A percentile compares a stretch with the other conserved stretches of the same genome.
phyloP scores from a whole-genome alignment of 2,113 vertebrate species.

The Anguilla rostrata region DNA sequence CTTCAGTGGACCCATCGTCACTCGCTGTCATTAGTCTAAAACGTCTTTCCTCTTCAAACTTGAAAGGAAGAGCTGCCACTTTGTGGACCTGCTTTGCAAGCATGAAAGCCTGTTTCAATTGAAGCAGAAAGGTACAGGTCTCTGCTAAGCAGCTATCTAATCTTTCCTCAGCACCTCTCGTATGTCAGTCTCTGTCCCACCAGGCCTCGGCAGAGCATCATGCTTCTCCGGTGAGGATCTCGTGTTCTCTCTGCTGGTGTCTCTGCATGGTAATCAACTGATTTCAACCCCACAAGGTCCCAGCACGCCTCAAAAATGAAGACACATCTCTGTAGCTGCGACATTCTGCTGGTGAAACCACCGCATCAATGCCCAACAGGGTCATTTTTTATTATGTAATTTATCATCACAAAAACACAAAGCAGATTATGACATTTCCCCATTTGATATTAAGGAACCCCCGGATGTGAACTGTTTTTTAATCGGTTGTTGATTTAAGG shows the following conservation, averaged over 20 bases:
- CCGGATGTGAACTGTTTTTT: too few species aligned
- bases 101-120: slow-evolving; percentile 18
- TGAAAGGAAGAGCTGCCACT: slow-evolving; percentile 26
- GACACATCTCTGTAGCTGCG: too few species aligned
- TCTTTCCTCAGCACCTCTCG: slow-evolving; percentile 27
- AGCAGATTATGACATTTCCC: too few species aligned
- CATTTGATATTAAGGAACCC: too few species aligned
- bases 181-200: background rate
- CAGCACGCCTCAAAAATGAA: background rate
- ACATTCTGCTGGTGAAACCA: too few species aligned
- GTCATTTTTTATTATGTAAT: too few species aligned
- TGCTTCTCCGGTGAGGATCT: background rate
- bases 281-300: background rate
- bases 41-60: slow-evolving; percentile 22
- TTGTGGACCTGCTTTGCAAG: slow-evolving; percentile 21
- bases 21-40: slow-evolving; percentile 14
- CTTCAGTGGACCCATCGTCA: slow-evolving; percentile 19
- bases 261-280: background rate
- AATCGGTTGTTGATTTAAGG: too few species aligned
- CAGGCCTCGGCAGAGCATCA: background rate
- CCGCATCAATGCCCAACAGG: too few species aligned
- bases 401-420: too few species aligned
- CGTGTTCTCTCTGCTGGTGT: background rate
- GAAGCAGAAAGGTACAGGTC: slow-evolving; percentile 21
- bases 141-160: slow-evolving; percentile 16